Base-by-base conservation (phyloP, 2,113 vertebrate genomes). In the Sapajus apella region DNA sequence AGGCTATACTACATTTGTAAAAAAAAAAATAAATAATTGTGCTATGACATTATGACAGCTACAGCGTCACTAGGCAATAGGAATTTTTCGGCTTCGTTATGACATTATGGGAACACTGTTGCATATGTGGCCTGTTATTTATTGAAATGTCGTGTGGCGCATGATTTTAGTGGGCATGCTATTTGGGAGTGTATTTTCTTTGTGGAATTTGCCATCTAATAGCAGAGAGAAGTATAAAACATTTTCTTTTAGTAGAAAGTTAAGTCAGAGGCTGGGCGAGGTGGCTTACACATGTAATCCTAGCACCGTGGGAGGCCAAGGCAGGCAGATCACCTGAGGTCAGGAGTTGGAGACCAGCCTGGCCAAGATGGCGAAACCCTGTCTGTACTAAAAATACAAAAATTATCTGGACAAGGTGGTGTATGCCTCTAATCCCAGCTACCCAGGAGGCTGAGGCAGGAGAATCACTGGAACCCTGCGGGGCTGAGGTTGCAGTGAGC, bases 221-320 rank as follows among this genome's bases (percentile, higher is more conserved):
- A 91, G 37, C 35, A 92, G 66, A 94, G 52, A 93, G 40, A 81
- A 93, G 5, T 93, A 45, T 76, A 86, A 70, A 86, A 68, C 50
- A 80, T 90, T 70, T 89, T 91, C 35, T 84, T 25, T 70, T 66
- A 86, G 64, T 83, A 66, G 27, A 93, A 87, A 81, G 73, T 77
- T 95, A 87, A 90, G 66, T 73, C 2, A 81, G 37, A 88, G 52
- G 52, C 52, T 52, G 52, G 52, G 52, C 5, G 52, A 52, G 16
- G 16, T 52, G 16, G 16, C 52, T 52, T 16, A 52, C 52, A 52
- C 52, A 17, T 52, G 52, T 52, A 52, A 52, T 52, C 52, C 52
- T 17, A 52, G 52, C 52, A 52, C 52, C 17, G 52, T 52, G 52
- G 52, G 52, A 52, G 52, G 16, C 52, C 5, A 14, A 52, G 52